Percentiles rank a stretch among this genome's conserved stretches.
These are phyloP conservation scores for Stegodyphus mimosarum DNA, from an alignment of 1,140 invertebrate species.

Conservation along the genomic window DNA sequence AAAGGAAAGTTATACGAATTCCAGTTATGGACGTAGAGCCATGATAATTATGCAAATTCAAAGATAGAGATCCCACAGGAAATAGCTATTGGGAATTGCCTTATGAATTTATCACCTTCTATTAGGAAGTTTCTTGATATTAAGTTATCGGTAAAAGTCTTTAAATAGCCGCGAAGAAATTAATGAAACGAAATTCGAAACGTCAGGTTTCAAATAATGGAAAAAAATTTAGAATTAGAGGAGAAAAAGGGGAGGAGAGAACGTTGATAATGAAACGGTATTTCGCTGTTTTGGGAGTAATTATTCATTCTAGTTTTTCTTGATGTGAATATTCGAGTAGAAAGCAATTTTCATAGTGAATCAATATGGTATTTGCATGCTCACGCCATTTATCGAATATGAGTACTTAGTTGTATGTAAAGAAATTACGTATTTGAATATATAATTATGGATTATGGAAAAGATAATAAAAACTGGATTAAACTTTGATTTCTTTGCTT, in stretches of 20 bases:
- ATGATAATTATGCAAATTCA: slow-evolving; percentile 54
- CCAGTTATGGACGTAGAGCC: slow-evolving; percentile 4
- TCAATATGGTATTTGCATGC: too few species aligned
- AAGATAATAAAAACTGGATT: too few species aligned
- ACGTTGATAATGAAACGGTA: slow-evolving; percentile 47
- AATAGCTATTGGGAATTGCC: slow-evolving; percentile 38
- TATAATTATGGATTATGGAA: too few species aligned
- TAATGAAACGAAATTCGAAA: slow-evolving; percentile 40
- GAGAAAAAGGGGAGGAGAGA: slow-evolving; percentile 1
- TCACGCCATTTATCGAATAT: too few species aligned
- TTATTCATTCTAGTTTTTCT: slow-evolving; percentile 30
- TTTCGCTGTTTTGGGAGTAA: slow-evolving; percentile 42
- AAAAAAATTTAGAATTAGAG: slow-evolving; percentile 1
- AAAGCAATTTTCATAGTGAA: too few species aligned
- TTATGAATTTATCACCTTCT: slow-evolving; percentile 51
- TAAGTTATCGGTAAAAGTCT: slow-evolving; percentile 44
- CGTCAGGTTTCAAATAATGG: slow-evolving; percentile 27
- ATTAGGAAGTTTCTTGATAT: slow-evolving; percentile 23
- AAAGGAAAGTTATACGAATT: not conserved
- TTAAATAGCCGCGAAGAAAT: slow-evolving; percentile 40
- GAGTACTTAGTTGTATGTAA: too few species aligned
- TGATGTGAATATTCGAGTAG: not conserved
- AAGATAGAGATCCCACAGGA: slow-evolving; percentile 33
- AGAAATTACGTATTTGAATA: too few species aligned
- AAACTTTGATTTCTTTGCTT: too few species aligned